Evolutionary conservation across 1,140 invertebrate species (phyloP).

Genomic region (Hestina assimilis): DNA sequence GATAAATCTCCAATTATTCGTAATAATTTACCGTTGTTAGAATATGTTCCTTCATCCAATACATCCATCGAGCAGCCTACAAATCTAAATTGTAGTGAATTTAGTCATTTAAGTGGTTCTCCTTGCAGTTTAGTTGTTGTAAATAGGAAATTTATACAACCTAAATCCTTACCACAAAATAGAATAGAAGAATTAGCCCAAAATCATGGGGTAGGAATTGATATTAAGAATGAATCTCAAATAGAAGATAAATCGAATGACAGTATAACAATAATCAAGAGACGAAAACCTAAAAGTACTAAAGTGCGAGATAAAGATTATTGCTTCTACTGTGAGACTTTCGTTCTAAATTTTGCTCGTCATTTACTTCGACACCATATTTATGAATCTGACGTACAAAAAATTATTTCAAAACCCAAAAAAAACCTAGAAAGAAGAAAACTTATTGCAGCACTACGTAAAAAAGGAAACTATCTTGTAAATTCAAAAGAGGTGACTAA

Average conservation of each 20-base stretch:
- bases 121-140: neutral
- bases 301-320: conserved; percentile 24
- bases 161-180: no score
- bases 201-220: no score
- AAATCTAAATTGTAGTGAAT: conserved; percentile 7
- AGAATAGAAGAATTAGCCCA: no score
- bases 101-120: neutral
- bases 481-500: conserved; percentile 19
- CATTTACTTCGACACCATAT: conserved; percentile 26
- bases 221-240: no score
- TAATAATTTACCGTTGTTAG: conserved; percentile 1
- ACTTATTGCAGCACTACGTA: conserved; percentile 26
- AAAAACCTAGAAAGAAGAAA: conserved; percentile 25
- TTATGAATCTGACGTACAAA: conserved; percentile 22
- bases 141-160: neutral
- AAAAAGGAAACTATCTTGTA: conserved; percentile 31
- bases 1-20: conserved; percentile 4
- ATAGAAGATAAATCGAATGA: neutral
- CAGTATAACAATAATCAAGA: neutral
- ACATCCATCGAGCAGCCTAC: conserved; percentile 5
- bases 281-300: neutral
- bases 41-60: neutral
- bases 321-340: conserved; percentile 27
- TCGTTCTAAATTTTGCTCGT: conserved; percentile 32
- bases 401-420: conserved; percentile 5